Conservation (phyloP, 2,888 invertebrate species). For the Chelonus formosanus region DNA sequence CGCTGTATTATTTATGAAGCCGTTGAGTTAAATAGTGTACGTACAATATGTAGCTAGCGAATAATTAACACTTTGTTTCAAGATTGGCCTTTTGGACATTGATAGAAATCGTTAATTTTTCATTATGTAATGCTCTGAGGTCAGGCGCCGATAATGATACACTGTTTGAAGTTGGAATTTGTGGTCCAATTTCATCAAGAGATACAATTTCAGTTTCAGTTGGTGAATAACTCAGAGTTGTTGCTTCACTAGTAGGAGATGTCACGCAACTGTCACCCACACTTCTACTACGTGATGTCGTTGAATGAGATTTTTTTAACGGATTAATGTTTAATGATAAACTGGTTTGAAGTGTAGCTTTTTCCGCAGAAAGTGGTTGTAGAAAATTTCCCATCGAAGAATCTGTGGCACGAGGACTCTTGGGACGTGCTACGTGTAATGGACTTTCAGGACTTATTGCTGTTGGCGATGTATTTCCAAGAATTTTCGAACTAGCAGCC, state of each 20-base stretch:
- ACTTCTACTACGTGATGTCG: conserved; percentile 52
- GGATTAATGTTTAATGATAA: conserved; percentile 53
- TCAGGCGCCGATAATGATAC: conserved; percentile 39
- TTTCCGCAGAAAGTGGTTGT: conserved; percentile 38
- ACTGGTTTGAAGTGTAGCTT: conserved; percentile 50
- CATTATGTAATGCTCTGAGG: conserved; percentile 37
- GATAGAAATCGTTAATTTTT: conserved; percentile 46
- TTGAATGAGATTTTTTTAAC: conserved; percentile 44
- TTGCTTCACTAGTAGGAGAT: conserved; percentile 57
- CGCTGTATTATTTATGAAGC: too few species aligned
- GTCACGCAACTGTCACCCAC: conserved; percentile 58
- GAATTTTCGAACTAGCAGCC: conserved; percentile 60
- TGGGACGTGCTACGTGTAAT: conserved; percentile 51
- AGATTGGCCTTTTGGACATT: conserved; percentile 48
- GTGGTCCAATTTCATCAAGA: conserved; percentile 52
- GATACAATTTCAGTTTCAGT: conserved; percentile 57
- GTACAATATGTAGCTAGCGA: conserved; percentile 8
- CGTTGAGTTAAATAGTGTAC: too few species aligned
- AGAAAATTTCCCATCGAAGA: conserved; percentile 3
- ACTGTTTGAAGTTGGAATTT: conserved; percentile 40
- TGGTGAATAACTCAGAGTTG: conserved; percentile 52
- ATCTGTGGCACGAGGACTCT: conserved; percentile 47
- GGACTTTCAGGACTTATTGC: conserved; percentile 57
- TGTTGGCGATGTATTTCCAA: conserved; percentile 48
- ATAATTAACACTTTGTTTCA: conserved; percentile 47